These are phyloP conservation scores for Corythucha ciliata DNA, from an alignment of 2,888 invertebrate species.

Conservation along the genomic window DNA sequence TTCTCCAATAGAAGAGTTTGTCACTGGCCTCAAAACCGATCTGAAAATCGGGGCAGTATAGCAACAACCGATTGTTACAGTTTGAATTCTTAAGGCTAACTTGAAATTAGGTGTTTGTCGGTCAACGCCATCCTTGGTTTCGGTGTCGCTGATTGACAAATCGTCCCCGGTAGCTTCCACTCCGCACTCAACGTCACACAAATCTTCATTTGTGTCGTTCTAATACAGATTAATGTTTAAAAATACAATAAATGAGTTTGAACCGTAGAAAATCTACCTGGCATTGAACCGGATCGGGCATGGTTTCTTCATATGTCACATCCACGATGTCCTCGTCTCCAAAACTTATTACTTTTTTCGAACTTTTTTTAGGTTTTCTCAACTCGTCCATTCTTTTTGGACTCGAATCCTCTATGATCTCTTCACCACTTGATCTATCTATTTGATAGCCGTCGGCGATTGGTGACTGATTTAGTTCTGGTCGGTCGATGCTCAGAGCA, in stretches of 20 bases:
- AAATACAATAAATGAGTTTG: too few relatives aligned
- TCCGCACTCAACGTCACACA: conserved; percentile 37
- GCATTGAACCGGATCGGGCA: neutral
- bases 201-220: conserved; percentile 15
- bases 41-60: conserved; percentile 22
- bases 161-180: conserved; percentile 38
- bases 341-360: conserved; percentile 27
- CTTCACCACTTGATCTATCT: conserved; percentile 17
- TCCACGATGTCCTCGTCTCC: conserved; percentile 27
- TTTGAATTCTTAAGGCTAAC: neutral
- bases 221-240: too few relatives aligned
- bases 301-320: neutral
- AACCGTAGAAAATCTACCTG: too few relatives aligned
- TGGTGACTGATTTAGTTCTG: conserved; percentile 53
- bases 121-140: conserved; percentile 20
- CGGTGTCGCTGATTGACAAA: conserved; percentile 27
- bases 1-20: conserved; percentile 43
- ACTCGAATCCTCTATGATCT: conserved; percentile 21
- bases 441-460: conserved; percentile 8
- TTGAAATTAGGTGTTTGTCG: too few relatives aligned
- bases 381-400: conserved; percentile 22
- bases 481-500: conserved; percentile 82
- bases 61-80: neutral
- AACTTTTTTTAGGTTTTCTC: conserved; percentile 19
- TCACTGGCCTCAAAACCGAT: conserved; percentile 44